Evolutionary conservation across 2,888 invertebrate species (phyloP).

Genomic region (Clanis bilineata): DNA sequence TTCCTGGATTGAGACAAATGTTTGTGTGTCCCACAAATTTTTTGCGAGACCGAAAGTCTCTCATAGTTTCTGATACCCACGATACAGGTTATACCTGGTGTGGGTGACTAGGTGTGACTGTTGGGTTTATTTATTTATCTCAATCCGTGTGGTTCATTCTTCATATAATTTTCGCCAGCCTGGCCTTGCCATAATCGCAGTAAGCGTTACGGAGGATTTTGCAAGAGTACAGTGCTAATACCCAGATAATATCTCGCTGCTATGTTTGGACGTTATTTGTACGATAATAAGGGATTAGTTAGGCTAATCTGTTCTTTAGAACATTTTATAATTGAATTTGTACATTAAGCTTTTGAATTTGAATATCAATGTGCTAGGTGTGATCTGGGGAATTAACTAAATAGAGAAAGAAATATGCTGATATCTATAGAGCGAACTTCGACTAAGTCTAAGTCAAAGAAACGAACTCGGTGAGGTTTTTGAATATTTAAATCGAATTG

Average conservation of each 20-base stretch:
- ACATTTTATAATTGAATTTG: background rate
- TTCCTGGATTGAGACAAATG: no score
- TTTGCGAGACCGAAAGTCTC: no score
- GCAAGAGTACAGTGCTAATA: background rate
- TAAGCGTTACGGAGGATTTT: background rate
- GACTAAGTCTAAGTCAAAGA: no score
- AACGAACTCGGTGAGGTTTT: no score
- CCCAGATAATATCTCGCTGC: conserved; percentile 15
- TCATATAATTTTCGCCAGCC: background rate
- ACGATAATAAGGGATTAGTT: conserved; percentile 23
- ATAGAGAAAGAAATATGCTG: background rate
- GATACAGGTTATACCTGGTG: no score
- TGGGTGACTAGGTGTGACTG: no score
- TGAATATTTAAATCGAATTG: no score
- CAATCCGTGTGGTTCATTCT: background rate
- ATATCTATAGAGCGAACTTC: no score
- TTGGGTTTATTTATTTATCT: no score
- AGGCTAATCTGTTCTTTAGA: conserved; percentile 14
- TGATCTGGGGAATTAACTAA: background rate
- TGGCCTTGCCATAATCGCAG: conserved; percentile 1
- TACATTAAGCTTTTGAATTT: background rate
- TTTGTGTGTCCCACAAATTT: no score
- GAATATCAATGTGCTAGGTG: background rate
- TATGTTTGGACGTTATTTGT: conserved; percentile 20
- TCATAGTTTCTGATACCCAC: no score